Base-by-base conservation (phyloP, 1,140 invertebrate species). In the Microplitis mediator region DNA sequence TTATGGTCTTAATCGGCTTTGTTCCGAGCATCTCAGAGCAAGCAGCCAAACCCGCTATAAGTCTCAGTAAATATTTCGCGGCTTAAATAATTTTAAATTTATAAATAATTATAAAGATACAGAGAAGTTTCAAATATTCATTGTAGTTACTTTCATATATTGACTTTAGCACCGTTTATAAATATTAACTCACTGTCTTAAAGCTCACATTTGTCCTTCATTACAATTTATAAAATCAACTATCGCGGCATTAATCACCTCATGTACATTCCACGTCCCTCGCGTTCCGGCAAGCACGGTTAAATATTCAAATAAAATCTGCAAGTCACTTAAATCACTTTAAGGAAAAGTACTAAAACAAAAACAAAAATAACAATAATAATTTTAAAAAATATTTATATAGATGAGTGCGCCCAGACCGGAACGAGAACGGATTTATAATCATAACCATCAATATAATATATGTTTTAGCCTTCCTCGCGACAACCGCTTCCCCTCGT, bases 381-480 rank as follows among this genome's bases (percentile, higher is more conserved):
- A 8, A 34, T 32, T 4, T 1, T 11, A 62, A 32, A 36, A 16
- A 39, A 63, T 67, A 54, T 50, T 54, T 54, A 13, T 14, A 23
- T 4, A 45, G 35, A 14, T 51, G 14, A 45, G 45, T 31, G 16
- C 35, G 63, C 6, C 11, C 1, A 65, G 4, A 65, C 32, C 35
- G 60, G 60, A 62, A 62, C 35, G 60, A 64, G 39, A 64, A 64
- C 62, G 61, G 34, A 72, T 66, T 23, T 13, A 45, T 45, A 45
- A 45, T 60, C 62, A 52, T 72, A 54, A 51, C 54, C 36, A 45
- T 76, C 65, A 64, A 16, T 65, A 83, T 80, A 78, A 80, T 85
- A 83, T 76, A 54, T 86, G 83, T 87, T 87, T 74, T 86, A 87
- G 86, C 85, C 81, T 87, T 82, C 82, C 86, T 87, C 82, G 86